phyloP scores from a whole-genome alignment of 2,888 invertebrate species.

The Cecidostiba fungosa region DNA sequence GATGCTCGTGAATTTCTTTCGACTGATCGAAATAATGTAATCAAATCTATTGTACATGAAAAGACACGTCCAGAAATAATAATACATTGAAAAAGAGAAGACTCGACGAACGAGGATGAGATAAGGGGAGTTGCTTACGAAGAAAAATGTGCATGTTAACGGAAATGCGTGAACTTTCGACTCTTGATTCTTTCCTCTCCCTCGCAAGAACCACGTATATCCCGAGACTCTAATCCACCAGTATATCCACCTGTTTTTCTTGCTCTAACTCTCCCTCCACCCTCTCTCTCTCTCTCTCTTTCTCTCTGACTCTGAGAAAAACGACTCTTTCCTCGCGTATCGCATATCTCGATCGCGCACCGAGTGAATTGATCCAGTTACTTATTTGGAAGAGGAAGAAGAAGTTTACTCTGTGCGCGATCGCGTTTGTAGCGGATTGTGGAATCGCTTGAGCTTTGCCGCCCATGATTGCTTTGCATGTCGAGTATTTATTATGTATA shows the following conservation, averaged over 20 bases:
- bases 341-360: not conserved
- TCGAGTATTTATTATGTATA: not conserved
- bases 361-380: constrained; percentile 1
- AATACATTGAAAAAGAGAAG: not conserved
- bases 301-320: not conserved
- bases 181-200: constrained; percentile 22
- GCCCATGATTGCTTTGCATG: constrained; percentile 47
- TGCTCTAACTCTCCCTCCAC: constrained; percentile 3
- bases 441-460: constrained; percentile 44
- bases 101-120: constrained; percentile 1
- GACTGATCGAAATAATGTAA: not conserved
- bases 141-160: not conserved
- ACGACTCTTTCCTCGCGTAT: constrained; percentile 25
- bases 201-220: not conserved
- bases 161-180: constrained; percentile 24
- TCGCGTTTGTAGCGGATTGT: constrained; percentile 2
- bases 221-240: not conserved
- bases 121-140: not conserved
- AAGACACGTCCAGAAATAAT: not conserved
- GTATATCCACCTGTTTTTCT: constrained; percentile 31
- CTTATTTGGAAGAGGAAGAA: not conserved
- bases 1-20: not conserved
- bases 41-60: not conserved
- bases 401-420: constrained; percentile 22
- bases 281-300: not conserved